These are phyloP conservation scores for Catharus fuscescens DNA, from an alignment of 2,113 vertebrate species.

Conservation along the genomic window DNA sequence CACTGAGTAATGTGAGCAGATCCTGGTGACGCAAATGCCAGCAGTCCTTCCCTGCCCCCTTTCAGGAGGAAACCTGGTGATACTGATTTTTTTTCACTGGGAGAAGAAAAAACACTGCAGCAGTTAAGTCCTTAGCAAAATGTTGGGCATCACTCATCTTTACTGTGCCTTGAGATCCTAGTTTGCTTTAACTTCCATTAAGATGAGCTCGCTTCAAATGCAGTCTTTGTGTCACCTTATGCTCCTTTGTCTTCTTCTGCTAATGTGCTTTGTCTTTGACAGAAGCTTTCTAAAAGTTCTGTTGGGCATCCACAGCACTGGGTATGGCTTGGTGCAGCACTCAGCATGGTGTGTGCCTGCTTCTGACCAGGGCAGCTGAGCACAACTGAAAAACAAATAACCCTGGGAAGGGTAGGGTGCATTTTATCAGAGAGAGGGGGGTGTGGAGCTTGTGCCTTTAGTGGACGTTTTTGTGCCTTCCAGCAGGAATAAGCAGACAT, in stretches of 20 bases:
- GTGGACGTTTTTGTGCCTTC: neutral
- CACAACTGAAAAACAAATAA: neutral
- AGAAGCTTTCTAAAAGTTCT: neutral
- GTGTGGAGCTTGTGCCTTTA: neutral
- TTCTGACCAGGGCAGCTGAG: neutral
- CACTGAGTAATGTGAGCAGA: constrained; percentile 5
- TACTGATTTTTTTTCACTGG: neutral
- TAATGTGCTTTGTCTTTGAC: neutral
- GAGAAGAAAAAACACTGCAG: neutral
- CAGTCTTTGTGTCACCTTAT: neutral
- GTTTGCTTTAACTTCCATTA: neutral
- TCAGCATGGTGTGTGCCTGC: neutral
- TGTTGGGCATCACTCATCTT: neutral
- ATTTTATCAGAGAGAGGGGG: neutral
- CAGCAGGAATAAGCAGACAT: neutral
- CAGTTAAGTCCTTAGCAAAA: neutral
- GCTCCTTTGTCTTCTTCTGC: neutral
- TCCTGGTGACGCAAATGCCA: constrained; percentile 19
- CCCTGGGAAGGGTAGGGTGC: neutral
- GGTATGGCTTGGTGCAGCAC: neutral
- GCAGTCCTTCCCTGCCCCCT: neutral
- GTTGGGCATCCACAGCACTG: neutral
- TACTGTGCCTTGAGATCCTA: neutral
- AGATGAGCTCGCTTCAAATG: neutral
- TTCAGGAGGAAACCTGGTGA: neutral